Conservation (phyloP, 2,113 vertebrate genomes). For the Phoxinus phoxinus region DNA sequence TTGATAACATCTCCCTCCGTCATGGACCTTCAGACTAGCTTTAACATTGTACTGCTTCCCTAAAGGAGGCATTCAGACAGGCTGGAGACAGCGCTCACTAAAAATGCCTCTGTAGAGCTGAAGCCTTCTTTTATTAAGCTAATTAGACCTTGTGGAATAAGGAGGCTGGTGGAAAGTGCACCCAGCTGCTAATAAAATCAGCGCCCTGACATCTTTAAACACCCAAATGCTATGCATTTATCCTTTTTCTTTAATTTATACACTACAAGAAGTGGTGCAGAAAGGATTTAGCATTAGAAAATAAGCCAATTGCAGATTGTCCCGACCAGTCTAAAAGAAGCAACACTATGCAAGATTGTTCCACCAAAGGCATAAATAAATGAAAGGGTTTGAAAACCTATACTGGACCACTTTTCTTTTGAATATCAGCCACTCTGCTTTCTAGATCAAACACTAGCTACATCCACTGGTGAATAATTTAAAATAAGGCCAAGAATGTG, state of each 20-base stretch:
- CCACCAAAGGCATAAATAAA: neutral
- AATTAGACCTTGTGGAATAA: conserved; percentile 55
- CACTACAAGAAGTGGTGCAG: neutral
- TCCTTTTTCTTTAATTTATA: neutral
- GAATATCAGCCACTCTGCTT: neutral
- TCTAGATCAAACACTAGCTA: neutral
- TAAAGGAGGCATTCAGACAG: conserved; percentile 61
- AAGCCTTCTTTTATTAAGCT: conserved; percentile 65
- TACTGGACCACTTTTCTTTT: neutral
- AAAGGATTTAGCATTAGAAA: neutral
- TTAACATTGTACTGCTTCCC: conserved; percentile 52
- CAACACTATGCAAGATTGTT: neutral
- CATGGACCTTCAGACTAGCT: conserved; percentile 36
- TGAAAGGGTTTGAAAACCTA: neutral
- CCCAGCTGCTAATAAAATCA: conserved; percentile 60
- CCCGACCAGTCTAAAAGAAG: neutral
- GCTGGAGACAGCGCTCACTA: conserved; percentile 64
- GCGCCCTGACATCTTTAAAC: conserved; percentile 37
- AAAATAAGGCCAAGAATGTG: neutral
- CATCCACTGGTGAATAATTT: neutral
- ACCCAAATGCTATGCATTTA: conserved; percentile 5
- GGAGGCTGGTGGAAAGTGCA: conserved; percentile 51
- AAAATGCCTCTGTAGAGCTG: conserved; percentile 56
- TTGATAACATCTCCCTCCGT: conserved; percentile 63
- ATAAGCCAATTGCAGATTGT: neutral